A percentile compares a stretch with the other conserved stretches of the same genome.
Conservation (phyloP, 2,888 invertebrate species). For the Pediacus dermestoides region DNA sequence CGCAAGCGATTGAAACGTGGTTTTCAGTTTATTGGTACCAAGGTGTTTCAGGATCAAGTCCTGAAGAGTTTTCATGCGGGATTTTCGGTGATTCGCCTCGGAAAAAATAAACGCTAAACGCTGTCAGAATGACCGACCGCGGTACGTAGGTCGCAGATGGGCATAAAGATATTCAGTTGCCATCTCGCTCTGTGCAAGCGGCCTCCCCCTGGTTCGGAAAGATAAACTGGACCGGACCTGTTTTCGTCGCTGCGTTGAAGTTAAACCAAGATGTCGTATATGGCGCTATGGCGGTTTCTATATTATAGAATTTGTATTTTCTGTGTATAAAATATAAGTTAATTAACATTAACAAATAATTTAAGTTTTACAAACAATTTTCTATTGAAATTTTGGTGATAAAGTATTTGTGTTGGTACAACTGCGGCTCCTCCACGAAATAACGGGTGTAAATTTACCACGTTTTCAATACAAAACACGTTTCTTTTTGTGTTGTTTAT, state of each 20-base stretch:
- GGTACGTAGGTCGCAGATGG: slow-evolving; percentile 37
- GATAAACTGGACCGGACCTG: slow-evolving; percentile 52
- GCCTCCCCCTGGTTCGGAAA: slow-evolving; percentile 45
- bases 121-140: slow-evolving; percentile 25
- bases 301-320: slow-evolving; percentile 45
- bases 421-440: slow-evolving; percentile 23
- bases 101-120: no score
- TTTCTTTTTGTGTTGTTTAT: no score
- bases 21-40: no score
- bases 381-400: slow-evolving; percentile 27
- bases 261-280: slow-evolving; percentile 48
- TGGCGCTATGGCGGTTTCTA: slow-evolving; percentile 44
- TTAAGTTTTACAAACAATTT: slow-evolving; percentile 20
- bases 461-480: slow-evolving; percentile 34
- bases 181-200: slow-evolving; percentile 41
- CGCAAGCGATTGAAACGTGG: no score
- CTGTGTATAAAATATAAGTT: slow-evolving; percentile 36
- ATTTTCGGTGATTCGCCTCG: no score
- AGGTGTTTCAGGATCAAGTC: no score
- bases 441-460: slow-evolving; percentile 34
- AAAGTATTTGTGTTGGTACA: slow-evolving; percentile 26
- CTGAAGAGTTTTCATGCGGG: no score
- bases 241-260: slow-evolving; percentile 46
- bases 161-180: slow-evolving; percentile 12
- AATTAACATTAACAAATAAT: slow-evolving; percentile 19